A percentile compares a stretch with the other conserved stretches of the same genome.
phyloP scores from a whole-genome alignment of 2,797 vertebrate genomes.

The Champsocephalus gunnari region DNA sequence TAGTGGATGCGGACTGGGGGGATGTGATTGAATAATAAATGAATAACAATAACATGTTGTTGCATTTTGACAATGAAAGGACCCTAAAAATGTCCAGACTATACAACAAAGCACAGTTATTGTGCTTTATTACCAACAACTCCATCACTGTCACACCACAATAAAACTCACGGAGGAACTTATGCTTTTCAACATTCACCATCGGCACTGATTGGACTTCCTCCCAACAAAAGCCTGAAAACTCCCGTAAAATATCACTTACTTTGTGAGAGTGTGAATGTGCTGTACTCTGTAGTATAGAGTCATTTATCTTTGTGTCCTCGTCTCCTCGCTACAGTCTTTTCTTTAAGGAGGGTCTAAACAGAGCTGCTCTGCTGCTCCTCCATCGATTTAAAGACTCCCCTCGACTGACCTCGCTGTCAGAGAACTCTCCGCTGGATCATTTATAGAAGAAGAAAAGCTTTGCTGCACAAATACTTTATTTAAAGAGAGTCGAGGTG shows the following conservation, averaged over 20 bases:
- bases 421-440: conserved; percentile 3
- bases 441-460: background rate
- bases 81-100: too few species aligned
- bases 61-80: too few species aligned
- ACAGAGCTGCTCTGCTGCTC: conserved; percentile 1
- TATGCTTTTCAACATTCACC: too few species aligned
- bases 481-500: conserved; percentile 18
- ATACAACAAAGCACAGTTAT: too few species aligned
- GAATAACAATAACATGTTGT: too few species aligned
- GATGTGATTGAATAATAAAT: too few species aligned
- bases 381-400: conserved; percentile 34
- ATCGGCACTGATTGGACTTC: too few species aligned
- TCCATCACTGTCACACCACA: too few species aligned
- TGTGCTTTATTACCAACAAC: too few species aligned
- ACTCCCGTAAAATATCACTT: background rate
- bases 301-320: conserved; percentile 18
- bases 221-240: too few species aligned
- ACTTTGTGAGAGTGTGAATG: background rate
- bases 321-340: background rate
- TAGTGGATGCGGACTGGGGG: too few species aligned
- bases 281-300: background rate
- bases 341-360: background rate
- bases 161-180: too few species aligned
- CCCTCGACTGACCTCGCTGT: background rate
- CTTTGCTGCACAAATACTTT: background rate